phyloP scores from a whole-genome alignment of 2,113 vertebrate species.

The Silurus glanis region DNA sequence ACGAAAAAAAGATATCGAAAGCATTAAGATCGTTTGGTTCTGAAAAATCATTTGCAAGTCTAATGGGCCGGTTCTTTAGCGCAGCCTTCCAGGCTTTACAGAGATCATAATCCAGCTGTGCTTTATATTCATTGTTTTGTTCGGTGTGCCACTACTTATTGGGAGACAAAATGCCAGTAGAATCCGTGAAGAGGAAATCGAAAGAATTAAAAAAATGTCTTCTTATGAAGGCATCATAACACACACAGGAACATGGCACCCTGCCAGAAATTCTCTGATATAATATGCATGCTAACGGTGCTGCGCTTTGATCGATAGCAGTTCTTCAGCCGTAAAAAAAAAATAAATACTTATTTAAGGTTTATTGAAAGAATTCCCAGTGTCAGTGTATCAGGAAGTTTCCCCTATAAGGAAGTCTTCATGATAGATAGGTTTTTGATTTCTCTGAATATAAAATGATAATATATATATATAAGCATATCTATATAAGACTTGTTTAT shows the following conservation, averaged over 20 bases:
- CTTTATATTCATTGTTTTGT: slow-evolving; percentile 37
- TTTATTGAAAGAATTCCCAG: background rate
- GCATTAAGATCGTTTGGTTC: slow-evolving; percentile 38
- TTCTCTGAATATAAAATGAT: too few relatives aligned
- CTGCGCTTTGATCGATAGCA: slow-evolving; percentile 28
- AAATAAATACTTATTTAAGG: background rate
- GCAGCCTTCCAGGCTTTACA: slow-evolving; percentile 46
- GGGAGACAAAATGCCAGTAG: slow-evolving; percentile 42
- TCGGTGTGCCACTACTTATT: slow-evolving; percentile 39
- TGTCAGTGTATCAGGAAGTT: background rate
- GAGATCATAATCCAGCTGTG: slow-evolving; percentile 50
- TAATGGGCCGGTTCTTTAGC: slow-evolving; percentile 42
- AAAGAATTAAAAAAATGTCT: background rate
- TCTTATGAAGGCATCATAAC: slow-evolving; percentile 30
- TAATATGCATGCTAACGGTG: background rate
- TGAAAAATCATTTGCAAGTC: slow-evolving; percentile 52
- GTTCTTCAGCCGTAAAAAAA: background rate
- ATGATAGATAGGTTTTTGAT: too few relatives aligned
- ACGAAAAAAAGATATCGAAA: slow-evolving; percentile 36
- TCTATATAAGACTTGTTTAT: too few relatives aligned
- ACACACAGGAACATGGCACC: background rate
- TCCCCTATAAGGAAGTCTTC: background rate
- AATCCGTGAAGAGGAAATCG: slow-evolving; percentile 16
- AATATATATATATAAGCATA: too few relatives aligned
- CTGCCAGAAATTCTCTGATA: slow-evolving; percentile 23